Percentiles rank a stretch among this genome's conserved stretches.
Evolutionary conservation across 1,140 invertebrate genomes (phyloP).

Genomic region (Neotoxoptera formosana): DNA sequence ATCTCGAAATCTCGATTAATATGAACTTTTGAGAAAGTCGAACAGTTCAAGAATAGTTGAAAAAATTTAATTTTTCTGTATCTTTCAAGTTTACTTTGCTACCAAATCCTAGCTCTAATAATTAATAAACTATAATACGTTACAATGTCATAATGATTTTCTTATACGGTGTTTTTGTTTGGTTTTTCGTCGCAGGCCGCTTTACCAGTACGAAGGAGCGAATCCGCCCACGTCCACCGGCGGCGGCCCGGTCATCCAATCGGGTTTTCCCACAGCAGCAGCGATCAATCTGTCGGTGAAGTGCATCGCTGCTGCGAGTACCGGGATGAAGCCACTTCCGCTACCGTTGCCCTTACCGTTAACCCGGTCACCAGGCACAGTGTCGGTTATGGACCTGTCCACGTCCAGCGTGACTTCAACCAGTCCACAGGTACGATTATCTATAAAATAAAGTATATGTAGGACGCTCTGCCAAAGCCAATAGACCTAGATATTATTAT

Average conservation of each 20-base stretch:
- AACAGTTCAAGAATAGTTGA: not conserved
- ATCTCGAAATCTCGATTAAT: no score
- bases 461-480: not conserved
- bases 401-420: slow-evolving; percentile 83
- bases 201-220: slow-evolving; percentile 73
- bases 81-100: not conserved
- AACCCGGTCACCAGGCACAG: slow-evolving; percentile 62
- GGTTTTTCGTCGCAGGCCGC: slow-evolving; percentile 67
- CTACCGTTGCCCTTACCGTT: slow-evolving; percentile 66
- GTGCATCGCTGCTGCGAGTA: slow-evolving; percentile 70
- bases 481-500: not conserved
- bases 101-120: not conserved
- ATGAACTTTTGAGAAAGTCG: not conserved
- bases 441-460: not conserved
- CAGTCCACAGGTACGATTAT: slow-evolving; percentile 74
- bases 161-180: not conserved
- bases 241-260: slow-evolving; percentile 65
- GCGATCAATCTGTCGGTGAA: slow-evolving; percentile 87
- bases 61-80: not conserved
- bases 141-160: not conserved
- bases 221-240: slow-evolving; percentile 61
- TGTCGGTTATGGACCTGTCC: slow-evolving; percentile 85
- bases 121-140: not conserved
- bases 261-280: slow-evolving; percentile 70
- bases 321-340: slow-evolving; percentile 63